phyloP scores from a whole-genome alignment of 2,888 invertebrate species.

The Pandemis heparana region DNA sequence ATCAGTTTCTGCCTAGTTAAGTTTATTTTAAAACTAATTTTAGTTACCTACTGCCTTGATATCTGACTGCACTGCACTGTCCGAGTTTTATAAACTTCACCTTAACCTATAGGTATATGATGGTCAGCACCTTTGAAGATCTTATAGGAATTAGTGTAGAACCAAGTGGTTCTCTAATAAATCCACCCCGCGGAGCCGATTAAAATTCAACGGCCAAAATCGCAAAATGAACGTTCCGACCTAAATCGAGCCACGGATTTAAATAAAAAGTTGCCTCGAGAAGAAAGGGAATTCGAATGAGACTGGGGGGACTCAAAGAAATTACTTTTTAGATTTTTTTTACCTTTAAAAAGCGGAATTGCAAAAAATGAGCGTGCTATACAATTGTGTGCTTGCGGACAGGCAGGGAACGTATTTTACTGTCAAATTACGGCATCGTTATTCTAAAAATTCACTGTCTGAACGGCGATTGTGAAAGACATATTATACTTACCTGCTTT shows the following conservation, averaged over 20 bases:
- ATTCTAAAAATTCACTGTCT: neutral
- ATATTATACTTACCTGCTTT: neutral
- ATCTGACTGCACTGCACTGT: neutral
- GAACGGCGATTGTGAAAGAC: neutral
- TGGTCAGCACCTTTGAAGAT: neutral
- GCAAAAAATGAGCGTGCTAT: constrained; percentile 23
- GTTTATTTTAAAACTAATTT: no score
- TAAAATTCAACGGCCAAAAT: constrained; percentile 52
- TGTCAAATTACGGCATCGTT: neutral
- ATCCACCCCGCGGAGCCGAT: constrained; percentile 43
- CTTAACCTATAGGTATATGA: neutral
- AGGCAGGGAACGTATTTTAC: neutral
- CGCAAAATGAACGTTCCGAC: constrained; percentile 51
- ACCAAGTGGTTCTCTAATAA: constrained; percentile 29
- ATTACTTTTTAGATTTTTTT: constrained; percentile 50
- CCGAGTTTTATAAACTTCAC: neutral
- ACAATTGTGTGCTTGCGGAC: neutral
- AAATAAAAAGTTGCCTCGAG: constrained; percentile 47
- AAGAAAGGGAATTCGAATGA: constrained; percentile 46
- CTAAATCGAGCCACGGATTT: constrained; percentile 50
- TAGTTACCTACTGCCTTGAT: no score
- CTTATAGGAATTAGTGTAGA: constrained; percentile 27
- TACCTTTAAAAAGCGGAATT: constrained; percentile 39
- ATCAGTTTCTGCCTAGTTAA: no score
- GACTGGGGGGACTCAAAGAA: constrained; percentile 46